A percentile compares a stretch with the other conserved stretches of the same genome.
These are phyloP conservation scores for Synanceia verrucosa DNA, from an alignment of 2,797 vertebrate genomes.

Conservation along the genomic window DNA sequence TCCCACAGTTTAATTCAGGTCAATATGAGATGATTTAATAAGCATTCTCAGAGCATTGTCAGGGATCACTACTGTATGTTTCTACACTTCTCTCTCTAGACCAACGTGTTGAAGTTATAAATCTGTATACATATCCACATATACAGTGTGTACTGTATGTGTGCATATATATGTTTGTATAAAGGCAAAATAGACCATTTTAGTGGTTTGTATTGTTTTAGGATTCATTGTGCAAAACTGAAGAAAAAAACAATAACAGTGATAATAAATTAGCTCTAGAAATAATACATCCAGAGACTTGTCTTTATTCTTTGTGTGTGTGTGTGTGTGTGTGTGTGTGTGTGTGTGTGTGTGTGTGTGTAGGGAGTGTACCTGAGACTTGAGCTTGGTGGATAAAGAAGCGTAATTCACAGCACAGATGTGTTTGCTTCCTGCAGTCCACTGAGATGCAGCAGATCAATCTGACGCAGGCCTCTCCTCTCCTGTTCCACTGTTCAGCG, in stretches of 20 bases:
- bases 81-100: constrained; percentile 71
- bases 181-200: constrained; percentile 79
- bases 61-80: constrained; percentile 74
- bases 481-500: constrained; percentile 51
- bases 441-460: constrained; percentile 68
- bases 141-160: constrained; percentile 77
- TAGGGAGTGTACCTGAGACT: neutral
- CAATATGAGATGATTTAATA: constrained; percentile 54
- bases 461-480: constrained; percentile 37
- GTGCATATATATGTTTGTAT: constrained; percentile 79
- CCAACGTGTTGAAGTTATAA: constrained; percentile 75
- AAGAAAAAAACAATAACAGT: constrained; percentile 79
- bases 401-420: constrained; percentile 36
- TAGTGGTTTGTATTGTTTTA: constrained; percentile 90
- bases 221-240: constrained; percentile 89
- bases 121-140: constrained; percentile 79
- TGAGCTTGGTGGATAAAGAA: constrained; percentile 26
- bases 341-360: neutral
- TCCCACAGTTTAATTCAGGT: constrained; percentile 74
- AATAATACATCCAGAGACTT: constrained; percentile 49
- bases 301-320: constrained; percentile 55
- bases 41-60: constrained; percentile 67
- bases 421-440: constrained; percentile 47
- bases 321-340: neutral
- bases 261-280: constrained; percentile 87